A percentile compares a stretch with the other conserved stretches of the same genome.
Conservation (phyloP, 2,113 vertebrate species). For the Scalopus aquaticus region DNA sequence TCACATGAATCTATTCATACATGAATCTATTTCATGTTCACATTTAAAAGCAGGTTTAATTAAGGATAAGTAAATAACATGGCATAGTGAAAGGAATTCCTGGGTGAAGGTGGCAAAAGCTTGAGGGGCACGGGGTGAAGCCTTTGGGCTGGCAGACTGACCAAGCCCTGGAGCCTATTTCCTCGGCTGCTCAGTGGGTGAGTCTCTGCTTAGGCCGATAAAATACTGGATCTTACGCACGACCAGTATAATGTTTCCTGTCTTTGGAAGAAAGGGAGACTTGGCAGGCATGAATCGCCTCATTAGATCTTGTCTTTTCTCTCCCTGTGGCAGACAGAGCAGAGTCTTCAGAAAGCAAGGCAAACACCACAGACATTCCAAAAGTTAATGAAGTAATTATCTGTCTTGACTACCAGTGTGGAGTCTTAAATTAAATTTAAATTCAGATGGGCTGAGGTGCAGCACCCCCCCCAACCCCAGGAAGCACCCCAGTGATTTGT, state of each 20-base stretch:
- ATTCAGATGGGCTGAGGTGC: not conserved
- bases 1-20: not conserved
- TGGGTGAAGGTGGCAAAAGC: not conserved
- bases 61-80: conserved; percentile 19
- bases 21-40: conserved; percentile 47
- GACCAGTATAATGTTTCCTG: not conserved
- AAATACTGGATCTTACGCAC: conserved; percentile 31
- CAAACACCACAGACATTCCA: not conserved
- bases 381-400: not conserved
- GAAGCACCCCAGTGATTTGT: not conserved
- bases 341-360: conserved; percentile 31
- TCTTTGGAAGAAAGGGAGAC: not conserved
- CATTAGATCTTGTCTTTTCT: not conserved
- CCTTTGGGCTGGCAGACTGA: not conserved
- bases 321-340: not conserved
- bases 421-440: not conserved
- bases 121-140: not conserved
- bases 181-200: not conserved
- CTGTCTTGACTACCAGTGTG: not conserved
- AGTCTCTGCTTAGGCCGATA: not conserved
- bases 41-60: not conserved
- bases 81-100: not conserved
- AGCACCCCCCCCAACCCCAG: not conserved
- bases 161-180: not conserved
- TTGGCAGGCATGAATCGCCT: not conserved